Evolutionary conservation across 1,140 invertebrate genomes (phyloP).

Genomic region (Microvelia longipes): DNA sequence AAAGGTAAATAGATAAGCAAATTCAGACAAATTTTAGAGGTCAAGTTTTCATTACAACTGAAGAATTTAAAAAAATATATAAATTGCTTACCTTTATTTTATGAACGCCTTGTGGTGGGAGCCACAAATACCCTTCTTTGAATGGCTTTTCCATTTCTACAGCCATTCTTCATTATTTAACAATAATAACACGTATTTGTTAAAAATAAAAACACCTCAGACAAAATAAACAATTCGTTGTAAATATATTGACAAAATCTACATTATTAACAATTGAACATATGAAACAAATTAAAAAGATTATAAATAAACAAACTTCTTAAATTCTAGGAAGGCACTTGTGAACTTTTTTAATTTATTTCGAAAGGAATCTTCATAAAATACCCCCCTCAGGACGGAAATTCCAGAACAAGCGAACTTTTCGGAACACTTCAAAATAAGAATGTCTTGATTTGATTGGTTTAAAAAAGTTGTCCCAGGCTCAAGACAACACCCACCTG

Average conservation of each 20-base stretch:
- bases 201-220: not conserved
- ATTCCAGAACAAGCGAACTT: not conserved
- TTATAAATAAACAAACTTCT: not conserved
- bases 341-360: too few relatives aligned
- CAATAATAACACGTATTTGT: not conserved
- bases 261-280: not conserved
- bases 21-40: too few relatives aligned
- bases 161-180: constrained; percentile 14
- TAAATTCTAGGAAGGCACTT: not conserved
- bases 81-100: constrained; percentile 35
- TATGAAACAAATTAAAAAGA: not conserved
- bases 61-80: too few relatives aligned
- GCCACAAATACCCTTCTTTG: constrained; percentile 46
- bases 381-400: not conserved
- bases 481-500: not conserved
- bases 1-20: too few relatives aligned
- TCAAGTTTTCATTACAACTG: too few relatives aligned
- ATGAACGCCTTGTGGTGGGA: constrained; percentile 48
- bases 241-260: not conserved
- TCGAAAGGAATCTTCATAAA: too few relatives aligned
- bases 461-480: not conserved
- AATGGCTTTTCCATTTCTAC: constrained; percentile 37
- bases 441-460: not conserved
- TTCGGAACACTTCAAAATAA: too few relatives aligned
- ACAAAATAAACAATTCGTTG: not conserved